Evolutionary conservation across 2,888 invertebrate species (phyloP).

Genomic region (Athalia circularis): DNA sequence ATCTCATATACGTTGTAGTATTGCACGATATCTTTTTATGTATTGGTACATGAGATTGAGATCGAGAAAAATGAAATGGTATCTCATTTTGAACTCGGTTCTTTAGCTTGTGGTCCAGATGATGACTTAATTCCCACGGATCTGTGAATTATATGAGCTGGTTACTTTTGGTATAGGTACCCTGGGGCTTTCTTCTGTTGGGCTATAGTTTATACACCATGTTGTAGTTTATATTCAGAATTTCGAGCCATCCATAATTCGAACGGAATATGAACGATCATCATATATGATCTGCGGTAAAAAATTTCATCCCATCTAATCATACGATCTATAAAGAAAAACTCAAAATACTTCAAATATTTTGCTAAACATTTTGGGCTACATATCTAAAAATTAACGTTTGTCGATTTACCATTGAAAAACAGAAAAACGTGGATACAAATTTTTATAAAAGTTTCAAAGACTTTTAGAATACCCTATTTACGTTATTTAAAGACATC

Average conservation of each 20-base stretch:
- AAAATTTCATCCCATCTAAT: background rate
- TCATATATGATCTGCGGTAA: background rate
- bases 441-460: no score
- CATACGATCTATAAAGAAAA: background rate
- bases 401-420: no score
- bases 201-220: background rate
- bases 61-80: conserved; percentile 11
- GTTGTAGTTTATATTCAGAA: conserved; percentile 32
- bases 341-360: no score
- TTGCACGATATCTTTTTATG: background rate
- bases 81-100: background rate
- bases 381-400: no score
- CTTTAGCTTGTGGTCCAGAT: background rate
- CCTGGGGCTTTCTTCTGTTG: background rate
- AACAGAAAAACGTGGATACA: no score
- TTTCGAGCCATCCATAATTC: conserved; percentile 19
- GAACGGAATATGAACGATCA: background rate
- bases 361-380: no score
- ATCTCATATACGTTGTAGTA: background rate
- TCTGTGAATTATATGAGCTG: conserved; percentile 38
- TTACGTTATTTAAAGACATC: no score
- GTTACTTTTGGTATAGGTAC: background rate
- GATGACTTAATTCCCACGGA: conserved; percentile 40
- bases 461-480: no score
- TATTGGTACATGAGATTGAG: background rate